Evolutionary conservation across 2,113 vertebrate species (phyloP).

Genomic region (Nothocercus nigrocapillus): DNA sequence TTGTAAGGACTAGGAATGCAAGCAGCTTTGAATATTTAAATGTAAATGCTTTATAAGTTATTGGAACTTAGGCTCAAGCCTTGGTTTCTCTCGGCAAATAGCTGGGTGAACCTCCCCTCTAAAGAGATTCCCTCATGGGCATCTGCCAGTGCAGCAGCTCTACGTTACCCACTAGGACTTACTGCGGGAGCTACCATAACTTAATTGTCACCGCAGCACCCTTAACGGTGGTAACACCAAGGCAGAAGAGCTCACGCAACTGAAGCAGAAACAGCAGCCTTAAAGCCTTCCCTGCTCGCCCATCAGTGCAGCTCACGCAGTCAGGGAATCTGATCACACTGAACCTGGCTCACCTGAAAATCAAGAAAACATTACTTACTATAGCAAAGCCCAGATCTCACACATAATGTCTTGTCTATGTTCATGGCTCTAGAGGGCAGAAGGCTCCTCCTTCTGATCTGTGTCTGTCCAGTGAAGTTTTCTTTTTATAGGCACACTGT

Average conservation of each 20-base stretch:
- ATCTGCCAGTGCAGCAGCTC: not conserved
- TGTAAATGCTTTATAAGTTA: not conserved
- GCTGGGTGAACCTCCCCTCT: not conserved
- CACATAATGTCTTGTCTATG: not conserved
- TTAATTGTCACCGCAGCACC: not conserved
- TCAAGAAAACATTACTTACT: not conserved
- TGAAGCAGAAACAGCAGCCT: not conserved
- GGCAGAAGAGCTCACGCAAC: fast-evolving
- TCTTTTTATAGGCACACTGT: not conserved
- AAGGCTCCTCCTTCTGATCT: not conserved
- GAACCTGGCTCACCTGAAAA: not conserved
- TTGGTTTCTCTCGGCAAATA: not conserved
- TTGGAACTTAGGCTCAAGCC: not conserved
- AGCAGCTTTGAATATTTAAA: not conserved
- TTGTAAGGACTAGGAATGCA: not conserved
- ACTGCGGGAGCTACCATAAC: not conserved
- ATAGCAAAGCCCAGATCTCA: not conserved
- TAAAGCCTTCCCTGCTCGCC: not conserved
- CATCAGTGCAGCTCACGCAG: not conserved
- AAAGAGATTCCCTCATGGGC: fast-evolving
- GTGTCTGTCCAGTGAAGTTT: not conserved
- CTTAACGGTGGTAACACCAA: fast-evolving
- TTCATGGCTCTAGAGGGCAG: not conserved
- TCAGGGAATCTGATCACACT: not conserved
- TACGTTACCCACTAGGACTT: no score